These are phyloP conservation scores for Plemyria rubiginata DNA, from an alignment of 2,888 invertebrate species.

Conservation along the genomic window DNA sequence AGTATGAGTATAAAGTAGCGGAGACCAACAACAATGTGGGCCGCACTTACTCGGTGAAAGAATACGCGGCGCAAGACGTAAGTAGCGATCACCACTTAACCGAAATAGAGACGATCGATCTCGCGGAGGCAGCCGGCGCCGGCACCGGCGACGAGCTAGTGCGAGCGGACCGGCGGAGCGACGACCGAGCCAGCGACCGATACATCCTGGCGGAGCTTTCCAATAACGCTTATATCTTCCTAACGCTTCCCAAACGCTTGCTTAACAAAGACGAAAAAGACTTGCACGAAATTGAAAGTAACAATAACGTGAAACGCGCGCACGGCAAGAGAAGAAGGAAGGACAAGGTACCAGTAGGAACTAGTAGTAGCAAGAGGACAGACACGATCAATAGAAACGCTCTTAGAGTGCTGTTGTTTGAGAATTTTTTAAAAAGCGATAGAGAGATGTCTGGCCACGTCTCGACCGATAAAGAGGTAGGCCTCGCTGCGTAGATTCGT, in stretches of 20 bases:
- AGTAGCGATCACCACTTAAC: conserved; percentile 37
- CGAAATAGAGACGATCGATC: conserved; percentile 23
- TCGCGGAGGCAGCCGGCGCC: conserved; percentile 12
- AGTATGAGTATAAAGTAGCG: conserved; percentile 25
- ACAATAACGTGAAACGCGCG: conserved; percentile 42
- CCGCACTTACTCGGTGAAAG: conserved; percentile 23
- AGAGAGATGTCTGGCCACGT: conserved; percentile 49
- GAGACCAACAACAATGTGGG: conserved; percentile 35
- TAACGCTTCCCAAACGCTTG: conserved; percentile 67
- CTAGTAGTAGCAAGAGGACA: conserved; percentile 51
- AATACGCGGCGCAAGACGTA: conserved; percentile 32
- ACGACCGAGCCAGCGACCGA: conserved; percentile 38
- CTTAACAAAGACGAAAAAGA: conserved; percentile 38
- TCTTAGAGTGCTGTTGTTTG: conserved; percentile 67
- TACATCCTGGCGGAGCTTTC: conserved; percentile 57
- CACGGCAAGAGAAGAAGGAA: conserved; percentile 50
- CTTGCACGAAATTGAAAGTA: conserved; percentile 48
- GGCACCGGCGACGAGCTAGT: conserved; percentile 5
- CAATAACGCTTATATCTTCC: conserved; percentile 67
- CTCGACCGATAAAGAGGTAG: conserved; percentile 64
- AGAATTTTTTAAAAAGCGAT: conserved; percentile 62
- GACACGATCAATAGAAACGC: conserved; percentile 59
- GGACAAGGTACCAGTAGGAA: conserved; percentile 47
- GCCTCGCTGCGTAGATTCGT: conserved; percentile 39
- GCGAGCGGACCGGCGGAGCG: conserved; percentile 23